Evolutionary conservation across 2,888 invertebrate genomes (phyloP), one percentile per base, ranked within the genome.

Genomic region (Heterodera filipjevi): DNA sequence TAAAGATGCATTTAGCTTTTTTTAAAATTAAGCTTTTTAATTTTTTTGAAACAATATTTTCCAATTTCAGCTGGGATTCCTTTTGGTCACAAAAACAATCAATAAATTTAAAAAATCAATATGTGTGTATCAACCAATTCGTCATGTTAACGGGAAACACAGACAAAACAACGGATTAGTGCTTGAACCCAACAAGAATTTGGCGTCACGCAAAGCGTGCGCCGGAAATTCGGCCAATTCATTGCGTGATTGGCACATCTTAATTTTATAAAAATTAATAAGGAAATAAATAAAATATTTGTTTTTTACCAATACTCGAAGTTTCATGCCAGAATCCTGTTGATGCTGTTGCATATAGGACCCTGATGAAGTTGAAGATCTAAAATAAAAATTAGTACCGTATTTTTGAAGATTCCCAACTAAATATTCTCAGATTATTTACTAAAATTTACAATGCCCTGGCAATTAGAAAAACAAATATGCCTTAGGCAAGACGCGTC

Each of bases 111-210:
- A 39, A 1, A 27, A 59, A 59, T 59, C n/a, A 59, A 59, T 59
- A 6, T 8, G 27, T n/a, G n/a, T n/a, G n/a, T n/a, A n/a, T n/a
- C n/a, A n/a, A n/a, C n/a, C n/a, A n/a, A n/a, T n/a, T n/a, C n/a
- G 35, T 77, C 83, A 82, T 16, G 83, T 79, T n/a, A 82, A 74
- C 49, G 80, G 83, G 82, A 87, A 87, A 79, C 87, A 87, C 22
- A 87, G 77, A 79, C 87, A 87, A 27, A 86, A 80, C 75, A 87
- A 80, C 14, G 86, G 86, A 39, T 87, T 87, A 44, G 82, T 81
- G 66, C 82, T 82, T 35, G 86, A 85, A 27, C 84, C 85, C 32
- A 87, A 81, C 72, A 87, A 83, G 68, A 83, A 85, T 53, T 86
- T 86, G 14, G 86, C 82, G 70, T 87, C 87, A 22, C 86, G 81